Evolutionary conservation across 2,888 invertebrate species (phyloP).

Genomic region (Iphiclides podalirius): DNA sequence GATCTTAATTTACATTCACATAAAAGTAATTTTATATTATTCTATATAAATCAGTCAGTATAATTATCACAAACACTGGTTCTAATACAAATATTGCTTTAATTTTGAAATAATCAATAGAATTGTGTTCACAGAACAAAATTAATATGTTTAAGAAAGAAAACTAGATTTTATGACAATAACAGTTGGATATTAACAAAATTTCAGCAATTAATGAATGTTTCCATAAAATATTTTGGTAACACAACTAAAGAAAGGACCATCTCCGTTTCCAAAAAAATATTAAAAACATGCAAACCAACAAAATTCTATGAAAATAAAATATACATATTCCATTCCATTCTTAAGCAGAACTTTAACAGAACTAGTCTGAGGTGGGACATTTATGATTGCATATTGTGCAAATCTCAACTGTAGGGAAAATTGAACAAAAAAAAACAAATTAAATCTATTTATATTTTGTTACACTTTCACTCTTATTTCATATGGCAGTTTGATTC

Average conservation of each 20-base stretch:
- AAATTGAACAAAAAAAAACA: too few species aligned
- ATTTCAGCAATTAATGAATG: too few species aligned
- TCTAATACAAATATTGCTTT: constrained; percentile 26
- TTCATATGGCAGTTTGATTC: neutral
- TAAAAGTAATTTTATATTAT: constrained; percentile 41
- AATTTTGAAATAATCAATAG: constrained; percentile 4
- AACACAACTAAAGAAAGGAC: constrained; percentile 9
- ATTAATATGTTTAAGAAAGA: constrained; percentile 1
- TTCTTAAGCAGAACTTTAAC: neutral
- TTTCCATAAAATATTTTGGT: constrained; percentile 3
- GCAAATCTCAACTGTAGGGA: too few species aligned
- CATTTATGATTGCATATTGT: neutral
- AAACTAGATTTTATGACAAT: constrained; percentile 15
- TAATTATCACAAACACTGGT: constrained; percentile 53
- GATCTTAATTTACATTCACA: constrained; percentile 29
- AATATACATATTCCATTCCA: neutral
- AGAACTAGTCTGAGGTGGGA: constrained; percentile 3
- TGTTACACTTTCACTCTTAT: neutral
- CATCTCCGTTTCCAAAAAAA: neutral
- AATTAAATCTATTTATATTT: too few species aligned
- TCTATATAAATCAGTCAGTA: constrained; percentile 59
- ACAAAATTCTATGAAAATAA: neutral
- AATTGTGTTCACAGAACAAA: constrained; percentile 6
- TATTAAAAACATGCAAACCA: neutral
- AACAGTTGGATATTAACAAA: constrained; percentile 17